A percentile compares a stretch with the other conserved stretches of the same genome.
phyloP scores from a whole-genome alignment of 2,113 vertebrate species.

The Meleagris gallopavo region DNA sequence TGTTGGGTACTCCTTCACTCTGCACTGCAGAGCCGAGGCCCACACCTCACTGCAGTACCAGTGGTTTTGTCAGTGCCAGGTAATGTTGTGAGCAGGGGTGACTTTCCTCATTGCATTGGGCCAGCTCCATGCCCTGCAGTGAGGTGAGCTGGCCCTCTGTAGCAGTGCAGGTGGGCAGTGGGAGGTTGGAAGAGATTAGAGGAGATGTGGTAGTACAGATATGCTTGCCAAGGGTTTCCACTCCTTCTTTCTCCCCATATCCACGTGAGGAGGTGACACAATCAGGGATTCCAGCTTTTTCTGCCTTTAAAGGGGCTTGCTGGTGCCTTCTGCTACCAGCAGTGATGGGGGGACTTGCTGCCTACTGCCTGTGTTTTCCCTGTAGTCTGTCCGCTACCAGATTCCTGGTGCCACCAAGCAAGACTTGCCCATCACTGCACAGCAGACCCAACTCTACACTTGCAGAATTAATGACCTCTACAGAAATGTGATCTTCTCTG shows the following conservation, averaged over 20 bases:
- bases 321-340: not conserved
- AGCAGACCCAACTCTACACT: constrained; percentile 77
- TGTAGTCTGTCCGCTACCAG: constrained; percentile 54
- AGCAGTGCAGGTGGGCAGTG: not conserved
- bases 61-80: constrained; percentile 85
- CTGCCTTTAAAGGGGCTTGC: not conserved
- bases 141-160: not conserved
- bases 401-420: constrained; percentile 78
- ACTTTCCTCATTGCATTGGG: not conserved
- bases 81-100: not conserved
- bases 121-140: rapidly evolving
- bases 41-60: constrained; percentile 79
- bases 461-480: constrained; percentile 83
- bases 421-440: constrained; percentile 77
- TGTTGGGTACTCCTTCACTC: constrained; percentile 73
- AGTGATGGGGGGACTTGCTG: not conserved
- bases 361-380: not conserved
- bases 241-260: not conserved
- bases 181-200: not conserved
- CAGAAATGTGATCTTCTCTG: constrained; percentile 75
- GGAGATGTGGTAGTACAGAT: rapidly evolving
- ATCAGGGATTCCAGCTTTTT: not conserved
- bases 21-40: constrained; percentile 81
- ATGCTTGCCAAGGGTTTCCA: not conserved
- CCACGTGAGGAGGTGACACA: not conserved